phyloP scores from a whole-genome alignment of 2,888 invertebrate genomes.

The Melitaea athalia region DNA sequence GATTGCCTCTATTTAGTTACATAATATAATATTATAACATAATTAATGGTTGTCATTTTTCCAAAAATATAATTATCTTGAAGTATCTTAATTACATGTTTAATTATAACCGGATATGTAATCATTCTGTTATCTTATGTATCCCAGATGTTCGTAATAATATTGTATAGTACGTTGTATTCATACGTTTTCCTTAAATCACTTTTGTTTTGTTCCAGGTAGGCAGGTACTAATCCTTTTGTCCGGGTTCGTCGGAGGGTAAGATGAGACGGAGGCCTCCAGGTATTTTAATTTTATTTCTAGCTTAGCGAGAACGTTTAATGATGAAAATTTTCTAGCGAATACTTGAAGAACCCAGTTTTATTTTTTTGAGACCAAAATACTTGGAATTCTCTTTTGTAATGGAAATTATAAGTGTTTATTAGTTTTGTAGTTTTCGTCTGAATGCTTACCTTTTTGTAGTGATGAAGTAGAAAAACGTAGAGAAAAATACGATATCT shows the following conservation, averaged over 20 bases:
- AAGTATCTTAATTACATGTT: not conserved
- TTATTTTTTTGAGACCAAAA: not conserved
- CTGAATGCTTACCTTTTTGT: too few species aligned
- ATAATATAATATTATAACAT: too few species aligned
- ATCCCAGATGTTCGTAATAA: not conserved
- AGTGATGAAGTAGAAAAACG: too few species aligned
- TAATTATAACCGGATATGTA: not conserved
- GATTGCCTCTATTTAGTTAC: too few species aligned
- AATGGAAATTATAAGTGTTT: not conserved
- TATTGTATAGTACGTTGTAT: not conserved
- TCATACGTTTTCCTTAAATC: slow-evolving; percentile 9
- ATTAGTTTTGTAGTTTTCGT: not conserved
- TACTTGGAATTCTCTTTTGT: not conserved
- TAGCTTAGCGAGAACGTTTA: slow-evolving; percentile 2
- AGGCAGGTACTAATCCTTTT: slow-evolving; percentile 17
- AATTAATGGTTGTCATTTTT: too few species aligned
- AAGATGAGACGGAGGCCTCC: slow-evolving; percentile 6
- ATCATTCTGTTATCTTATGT: not conserved
- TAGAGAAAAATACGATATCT: too few species aligned
- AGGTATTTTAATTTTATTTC: slow-evolving; percentile 1
- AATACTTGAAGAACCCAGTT: not conserved
- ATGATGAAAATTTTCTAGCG: slow-evolving; percentile 8
- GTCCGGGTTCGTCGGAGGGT: slow-evolving; percentile 8
- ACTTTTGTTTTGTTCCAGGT: slow-evolving; percentile 25
- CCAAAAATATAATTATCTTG: too few species aligned